Conservation (phyloP, 1,140 invertebrate genomes). For the Aphelenchoides avenae region DNA sequence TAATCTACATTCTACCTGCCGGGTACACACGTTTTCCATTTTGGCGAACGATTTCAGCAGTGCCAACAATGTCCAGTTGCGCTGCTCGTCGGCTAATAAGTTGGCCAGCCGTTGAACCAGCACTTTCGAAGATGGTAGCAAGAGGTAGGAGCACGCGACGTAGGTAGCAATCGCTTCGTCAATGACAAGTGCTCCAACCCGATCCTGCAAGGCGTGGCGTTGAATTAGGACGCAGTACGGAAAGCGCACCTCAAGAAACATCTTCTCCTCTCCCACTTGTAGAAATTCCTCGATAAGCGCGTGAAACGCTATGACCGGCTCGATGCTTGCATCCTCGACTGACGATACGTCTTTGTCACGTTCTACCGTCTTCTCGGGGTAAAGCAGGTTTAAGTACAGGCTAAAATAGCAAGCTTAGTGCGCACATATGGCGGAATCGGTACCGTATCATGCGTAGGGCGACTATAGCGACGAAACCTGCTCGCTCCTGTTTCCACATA, state of each 20-base stretch:
- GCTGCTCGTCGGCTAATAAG: conserved; percentile 6
- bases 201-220: conserved; percentile 23
- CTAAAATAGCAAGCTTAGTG: conserved; percentile 7
- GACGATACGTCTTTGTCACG: not conserved
- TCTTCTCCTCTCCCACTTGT: conserved; percentile 29
- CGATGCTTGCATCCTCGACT: conserved; percentile 1
- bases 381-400: conserved; percentile 36
- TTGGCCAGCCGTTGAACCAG: conserved; percentile 13
- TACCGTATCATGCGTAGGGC: conserved; percentile 38
- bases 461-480: conserved; percentile 39
- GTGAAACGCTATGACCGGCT: conserved; percentile 22
- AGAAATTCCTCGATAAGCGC: conserved; percentile 27
- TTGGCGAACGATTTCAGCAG: conserved; percentile 27
- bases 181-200: conserved; percentile 27
- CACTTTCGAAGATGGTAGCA: conserved; percentile 27
- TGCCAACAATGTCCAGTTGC: conserved; percentile 38
- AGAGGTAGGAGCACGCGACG: conserved; percentile 28
- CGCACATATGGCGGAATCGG: not conserved
- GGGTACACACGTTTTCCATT: conserved; percentile 21
- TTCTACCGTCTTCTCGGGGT: conserved; percentile 6
- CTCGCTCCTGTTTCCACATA: conserved; percentile 36
- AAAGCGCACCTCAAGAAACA: conserved; percentile 19
- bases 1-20: too few species aligned
- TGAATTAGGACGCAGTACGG: conserved; percentile 23
- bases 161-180: conserved; percentile 33